Base-by-base conservation (phyloP, 2,888 invertebrate species). In the Liodrosophila aerea region DNA sequence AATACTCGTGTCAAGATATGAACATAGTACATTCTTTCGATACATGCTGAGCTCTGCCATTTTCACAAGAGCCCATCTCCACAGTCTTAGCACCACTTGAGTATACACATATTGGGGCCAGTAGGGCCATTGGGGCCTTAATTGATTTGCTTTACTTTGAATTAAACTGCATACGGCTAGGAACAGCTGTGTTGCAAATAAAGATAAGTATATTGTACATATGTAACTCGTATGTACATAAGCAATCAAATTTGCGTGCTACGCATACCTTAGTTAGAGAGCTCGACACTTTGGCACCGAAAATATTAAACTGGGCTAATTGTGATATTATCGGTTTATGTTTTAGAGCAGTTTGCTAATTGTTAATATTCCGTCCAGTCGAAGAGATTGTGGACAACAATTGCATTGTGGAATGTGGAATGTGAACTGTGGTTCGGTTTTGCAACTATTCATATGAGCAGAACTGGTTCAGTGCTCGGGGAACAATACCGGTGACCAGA, bases 21-120 rank as follows among this genome's bases (percentile, higher is more conserved):
- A n/a, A n/a, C n/a, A n/a, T n/a, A n/a, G n/a, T n/a, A n/a, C n/a
- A n/a, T 22, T 47, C 57, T 59, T 72, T 72, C 73, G 73, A 72
- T 69, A 72, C 43, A 39, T 73, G 69, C 69, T 70, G 69, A 70
- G 69, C 73, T 62, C 7, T 11, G 73, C 73, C 11, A 47, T 66
- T 72, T 67, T 47, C 39, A 31, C 47, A 54, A 70, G 69, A 62
- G 46, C 11, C 8, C 31, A 46, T 60, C 47, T 40, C n/a, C 27
- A 36, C 39, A 43, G 49, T 46, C 39, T 37, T 18, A 53, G 45
- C 53, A 39, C 11, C 49, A 72, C 67, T 72, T 62, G 46, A 57
- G 52, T 12, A 49, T 13, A 34, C 52, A 50, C 46, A 47, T 30
- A 44, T 40, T 50, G 36, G 52, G 68, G 67, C 37, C 73, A 45